Evolutionary conservation across 2,888 invertebrate genomes (phyloP).

Genomic region (Amorpha juglandis): DNA sequence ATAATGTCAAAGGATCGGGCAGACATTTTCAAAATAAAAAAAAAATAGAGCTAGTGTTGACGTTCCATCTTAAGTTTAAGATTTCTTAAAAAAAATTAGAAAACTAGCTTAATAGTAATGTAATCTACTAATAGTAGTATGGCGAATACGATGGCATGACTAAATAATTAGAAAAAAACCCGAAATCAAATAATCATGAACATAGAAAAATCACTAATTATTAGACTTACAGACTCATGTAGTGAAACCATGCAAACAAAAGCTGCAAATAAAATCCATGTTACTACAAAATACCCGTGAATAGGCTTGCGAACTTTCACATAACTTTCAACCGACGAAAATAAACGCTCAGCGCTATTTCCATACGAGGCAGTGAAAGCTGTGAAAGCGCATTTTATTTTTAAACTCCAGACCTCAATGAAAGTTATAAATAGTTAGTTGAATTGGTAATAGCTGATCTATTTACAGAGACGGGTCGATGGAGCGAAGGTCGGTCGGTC

Average conservation of each 20-base stretch:
- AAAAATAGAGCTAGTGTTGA: too few species aligned
- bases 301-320: conserved; percentile 6
- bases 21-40: too few species aligned
- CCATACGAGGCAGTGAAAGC: conserved; percentile 29
- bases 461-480: conserved; percentile 28
- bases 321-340: conserved; percentile 21
- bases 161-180: too few species aligned
- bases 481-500: conserved; percentile 18
- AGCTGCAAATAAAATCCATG: not conserved
- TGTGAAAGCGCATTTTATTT: conserved; percentile 31
- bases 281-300: not conserved
- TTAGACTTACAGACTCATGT: too few species aligned
- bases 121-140: too few species aligned
- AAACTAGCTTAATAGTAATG: too few species aligned
- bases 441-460: conserved; percentile 32
- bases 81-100: too few species aligned
- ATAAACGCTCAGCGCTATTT: conserved; percentile 32
- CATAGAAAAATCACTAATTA: too few species aligned
- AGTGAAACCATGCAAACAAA: not conserved
- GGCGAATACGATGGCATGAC: too few species aligned
- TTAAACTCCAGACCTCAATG: conserved; percentile 30
- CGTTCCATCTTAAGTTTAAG: too few species aligned
- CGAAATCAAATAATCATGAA: too few species aligned
- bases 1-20: too few species aligned
- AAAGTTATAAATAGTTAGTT: conserved; percentile 33